A percentile compares a stretch with the other conserved stretches of the same genome.
phyloP scores from a whole-genome alignment of 1,140 invertebrate genomes.

The Zaprionus tsacasi region DNA sequence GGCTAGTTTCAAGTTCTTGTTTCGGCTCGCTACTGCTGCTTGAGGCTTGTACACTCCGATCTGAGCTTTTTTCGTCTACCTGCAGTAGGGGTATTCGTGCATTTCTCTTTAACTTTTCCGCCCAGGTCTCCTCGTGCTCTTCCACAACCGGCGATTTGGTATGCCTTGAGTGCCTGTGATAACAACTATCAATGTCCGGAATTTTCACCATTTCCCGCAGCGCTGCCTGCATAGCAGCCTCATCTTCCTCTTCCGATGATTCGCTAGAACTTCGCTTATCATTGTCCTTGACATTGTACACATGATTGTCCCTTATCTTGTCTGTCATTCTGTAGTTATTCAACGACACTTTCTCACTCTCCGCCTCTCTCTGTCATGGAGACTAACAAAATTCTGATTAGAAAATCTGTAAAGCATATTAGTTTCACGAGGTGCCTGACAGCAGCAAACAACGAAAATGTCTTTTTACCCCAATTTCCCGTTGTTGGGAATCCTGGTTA shows the following conservation, averaged over 20 bases:
- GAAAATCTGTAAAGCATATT: slow-evolving; percentile 55
- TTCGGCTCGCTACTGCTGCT: background rate
- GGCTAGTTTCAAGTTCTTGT: background rate
- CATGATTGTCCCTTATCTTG: slow-evolving; percentile 10
- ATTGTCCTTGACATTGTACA: background rate
- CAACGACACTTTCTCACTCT: background rate
- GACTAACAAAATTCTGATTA: slow-evolving; percentile 46
- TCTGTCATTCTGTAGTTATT: background rate
- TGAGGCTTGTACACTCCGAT: background rate
- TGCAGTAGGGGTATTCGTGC: background rate
- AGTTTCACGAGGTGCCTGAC: slow-evolving; percentile 9
- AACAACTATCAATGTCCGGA: slow-evolving; percentile 40
- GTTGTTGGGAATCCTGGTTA: background rate
- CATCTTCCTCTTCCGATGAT: slow-evolving; percentile 34
- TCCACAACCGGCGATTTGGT: background rate
- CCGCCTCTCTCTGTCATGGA: slow-evolving; percentile 26
- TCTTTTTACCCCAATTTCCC: slow-evolving; percentile 50
- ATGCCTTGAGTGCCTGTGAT: background rate
- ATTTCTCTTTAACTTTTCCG: slow-evolving; percentile 5
- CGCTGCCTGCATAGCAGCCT: slow-evolving; percentile 45
- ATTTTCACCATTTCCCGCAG: slow-evolving; percentile 50
- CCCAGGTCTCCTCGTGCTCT: background rate
- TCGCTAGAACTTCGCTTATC: background rate
- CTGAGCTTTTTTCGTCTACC: background rate
- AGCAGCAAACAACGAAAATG: background rate